These are phyloP conservation scores for Diploscapter pachys DNA, from an alignment of 1,140 invertebrate species.

Conservation along the genomic window DNA sequence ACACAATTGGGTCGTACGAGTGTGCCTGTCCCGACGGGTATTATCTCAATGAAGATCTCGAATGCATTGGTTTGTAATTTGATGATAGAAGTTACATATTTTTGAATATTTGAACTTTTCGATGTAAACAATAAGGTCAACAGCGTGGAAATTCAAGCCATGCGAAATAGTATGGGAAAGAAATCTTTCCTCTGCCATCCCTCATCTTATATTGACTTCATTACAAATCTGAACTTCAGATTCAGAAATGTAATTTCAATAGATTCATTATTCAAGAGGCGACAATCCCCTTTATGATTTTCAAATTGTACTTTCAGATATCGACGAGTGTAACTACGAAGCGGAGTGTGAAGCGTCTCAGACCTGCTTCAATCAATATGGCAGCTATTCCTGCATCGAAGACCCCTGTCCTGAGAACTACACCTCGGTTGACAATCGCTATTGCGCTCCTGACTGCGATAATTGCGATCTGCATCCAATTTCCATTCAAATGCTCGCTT, in stretches of 20 bases:
- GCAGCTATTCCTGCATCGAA: slow-evolving; percentile 42
- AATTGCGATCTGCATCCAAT: slow-evolving; percentile 44
- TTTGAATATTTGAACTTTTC: no score
- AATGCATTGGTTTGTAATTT: slow-evolving; percentile 38
- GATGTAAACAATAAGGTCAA: no score
- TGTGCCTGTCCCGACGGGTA: slow-evolving; percentile 51
- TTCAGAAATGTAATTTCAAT: slow-evolving; percentile 9
- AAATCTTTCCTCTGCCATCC: not conserved
- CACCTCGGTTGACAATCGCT: slow-evolving; percentile 32
- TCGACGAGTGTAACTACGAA: slow-evolving; percentile 44
- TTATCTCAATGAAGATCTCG: slow-evolving; percentile 39
- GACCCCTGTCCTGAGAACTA: slow-evolving; percentile 48
- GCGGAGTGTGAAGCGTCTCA: slow-evolving; percentile 34
- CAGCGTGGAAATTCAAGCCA: no score
- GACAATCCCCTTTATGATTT: not conserved
- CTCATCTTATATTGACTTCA: slow-evolving; percentile 6
- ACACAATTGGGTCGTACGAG: slow-evolving; percentile 42
- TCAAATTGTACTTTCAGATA: slow-evolving; percentile 35
- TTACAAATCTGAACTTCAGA: slow-evolving; percentile 18
- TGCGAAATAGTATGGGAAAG: no score
- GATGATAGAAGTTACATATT: no score
- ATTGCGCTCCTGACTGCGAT: slow-evolving; percentile 42
- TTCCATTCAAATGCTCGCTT: slow-evolving; percentile 42
- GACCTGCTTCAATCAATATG: slow-evolving; percentile 50
- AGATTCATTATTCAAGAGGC: not conserved